Base-by-base conservation (phyloP, 2,888 invertebrate genomes). In the Fragum sueziense region DNA sequence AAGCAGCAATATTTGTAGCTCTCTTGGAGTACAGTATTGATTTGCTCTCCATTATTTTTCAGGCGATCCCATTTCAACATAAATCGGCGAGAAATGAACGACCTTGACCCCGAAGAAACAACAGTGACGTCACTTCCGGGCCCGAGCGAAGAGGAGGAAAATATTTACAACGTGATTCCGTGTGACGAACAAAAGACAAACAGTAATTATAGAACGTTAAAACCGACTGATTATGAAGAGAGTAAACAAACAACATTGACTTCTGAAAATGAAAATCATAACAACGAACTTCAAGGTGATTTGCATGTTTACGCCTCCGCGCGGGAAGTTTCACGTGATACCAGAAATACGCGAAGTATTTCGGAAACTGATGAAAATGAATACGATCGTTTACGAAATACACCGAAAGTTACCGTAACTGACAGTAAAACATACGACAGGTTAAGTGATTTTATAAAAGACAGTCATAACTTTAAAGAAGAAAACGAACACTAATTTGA, bases 371-470 rank as follows among this genome's bases (percentile, higher is more conserved):
- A n/a, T 41, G 65, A 65, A 41, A 65, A 65, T 25, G 65, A 65
- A 17, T 65, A 65, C 65, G 65, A 65, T 25, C 37, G 41, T 22
- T 65, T 65, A 65, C 65, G 65, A 25, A 65, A 65, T 65, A 22
- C 17, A n/a, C 65, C 65, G 41, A 65, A 20, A 27, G 65, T 65
- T 22, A 41, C 65, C 41, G 65, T 65, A 27, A 34, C 37, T 20
- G 41, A 65, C 20, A 41, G 65, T 65, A 34, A 33, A 25, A 65
- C 65, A 14, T 65, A 65, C 27, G 25, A 41, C 41, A 33, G 29
- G 27, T 20, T 65, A 2, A 41, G 41, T 14, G 65, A 65, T 41
- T 34, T 65, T 41, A 22, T 41, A 2, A 65, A 11, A 22, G 65
- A 65, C 7, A 25, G 29, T 6, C 57, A 27, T n/a, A n/a, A n/a